Percentiles rank a stretch among this genome's conserved stretches.
Evolutionary conservation across 64 coral and sea anemone genomes (phyloP).

Genomic region (Porites australiensis): DNA sequence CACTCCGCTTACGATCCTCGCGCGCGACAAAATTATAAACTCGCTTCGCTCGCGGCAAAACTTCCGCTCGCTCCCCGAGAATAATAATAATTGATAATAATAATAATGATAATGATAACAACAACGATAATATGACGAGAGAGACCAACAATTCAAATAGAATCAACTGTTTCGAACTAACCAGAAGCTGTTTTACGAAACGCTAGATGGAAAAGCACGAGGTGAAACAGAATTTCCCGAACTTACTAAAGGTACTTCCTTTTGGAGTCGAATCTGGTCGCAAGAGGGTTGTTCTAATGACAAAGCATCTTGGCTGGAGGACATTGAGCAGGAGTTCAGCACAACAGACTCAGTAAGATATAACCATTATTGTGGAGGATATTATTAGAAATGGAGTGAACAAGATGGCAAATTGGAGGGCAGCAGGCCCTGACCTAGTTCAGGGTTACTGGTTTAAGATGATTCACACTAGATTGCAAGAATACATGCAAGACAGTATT

Average conservation of each 20-base stretch:
- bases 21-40: too few species aligned
- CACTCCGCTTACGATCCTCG: too few species aligned
- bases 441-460: too few species aligned
- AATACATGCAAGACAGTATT: too few species aligned
- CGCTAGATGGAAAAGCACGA: neutral
- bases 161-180: slow-evolving; percentile 25
- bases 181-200: neutral
- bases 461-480: too few species aligned
- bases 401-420: too few species aligned
- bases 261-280: slow-evolving; percentile 42
- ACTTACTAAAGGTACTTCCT: neutral
- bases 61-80: too few species aligned
- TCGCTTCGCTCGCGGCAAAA: too few species aligned
- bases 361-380: slow-evolving; percentile 1
- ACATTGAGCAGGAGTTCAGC: neutral
- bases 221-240: slow-evolving; percentile 16
- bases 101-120: too few species aligned
- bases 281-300: slow-evolving; percentile 24
- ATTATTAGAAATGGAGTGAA: too few species aligned
- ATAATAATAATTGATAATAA: too few species aligned
- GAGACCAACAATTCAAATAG: slow-evolving; percentile 23
- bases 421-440: too few species aligned
- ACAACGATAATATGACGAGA: slow-evolving; percentile 37
- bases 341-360: slow-evolving; percentile 9
- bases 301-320: slow-evolving; percentile 24